Percentiles rank a stretch among this genome's conserved stretches.
phyloP scores from a whole-genome alignment of 2,113 vertebrate genomes.

The Lota lota region DNA sequence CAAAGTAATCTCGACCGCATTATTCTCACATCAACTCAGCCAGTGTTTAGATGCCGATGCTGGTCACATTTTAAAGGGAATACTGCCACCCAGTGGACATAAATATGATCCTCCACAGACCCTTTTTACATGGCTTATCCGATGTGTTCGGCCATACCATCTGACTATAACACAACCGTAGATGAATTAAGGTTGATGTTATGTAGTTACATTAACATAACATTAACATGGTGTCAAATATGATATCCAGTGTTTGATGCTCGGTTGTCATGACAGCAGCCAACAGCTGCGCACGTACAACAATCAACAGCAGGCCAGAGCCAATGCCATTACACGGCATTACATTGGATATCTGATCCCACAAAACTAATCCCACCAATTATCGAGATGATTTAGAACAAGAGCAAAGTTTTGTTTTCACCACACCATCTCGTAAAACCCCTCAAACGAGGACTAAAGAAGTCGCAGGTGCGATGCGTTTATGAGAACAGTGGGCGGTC shows the following conservation, averaged over 20 bases:
- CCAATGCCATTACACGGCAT: too few species aligned
- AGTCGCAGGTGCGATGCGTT: constrained; percentile 86
- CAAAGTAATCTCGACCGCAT: background rate
- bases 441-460: constrained; percentile 49
- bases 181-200: background rate
- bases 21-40: background rate
- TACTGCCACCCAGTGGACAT: constrained; percentile 64
- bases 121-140: background rate
- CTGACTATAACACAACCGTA: background rate
- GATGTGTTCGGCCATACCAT: constrained; percentile 4
- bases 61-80: constrained; percentile 33
- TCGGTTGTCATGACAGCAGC: too few species aligned
- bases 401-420: constrained; percentile 43
- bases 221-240: background rate
- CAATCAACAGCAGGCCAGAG: too few species aligned
- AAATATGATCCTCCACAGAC: background rate
- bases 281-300: too few species aligned
- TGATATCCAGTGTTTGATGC: too few species aligned
- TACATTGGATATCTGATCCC: background rate
- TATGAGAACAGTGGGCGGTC: constrained; percentile 96
- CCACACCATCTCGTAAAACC: constrained; percentile 34
- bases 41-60: background rate
- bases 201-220: background rate
- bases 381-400: constrained; percentile 16
- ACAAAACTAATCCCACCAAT: constrained; percentile 27